Percentiles rank a stretch among this genome's conserved stretches.
phyloP scores from a whole-genome alignment of 2,888 invertebrate species.

The Agonum fuliginosum region DNA sequence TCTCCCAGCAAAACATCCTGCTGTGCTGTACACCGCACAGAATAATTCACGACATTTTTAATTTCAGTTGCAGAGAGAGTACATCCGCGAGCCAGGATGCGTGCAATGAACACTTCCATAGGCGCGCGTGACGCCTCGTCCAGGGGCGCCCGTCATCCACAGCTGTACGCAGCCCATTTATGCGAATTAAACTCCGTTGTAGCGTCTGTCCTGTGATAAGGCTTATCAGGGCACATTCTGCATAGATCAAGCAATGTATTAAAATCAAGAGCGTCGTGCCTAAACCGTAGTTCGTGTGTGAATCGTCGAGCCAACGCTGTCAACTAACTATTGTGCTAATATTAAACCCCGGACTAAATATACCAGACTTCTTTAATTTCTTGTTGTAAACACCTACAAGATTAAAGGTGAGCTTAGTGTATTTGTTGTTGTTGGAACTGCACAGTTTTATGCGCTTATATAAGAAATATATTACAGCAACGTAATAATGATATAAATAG shows the following conservation, averaged over 20 bases:
- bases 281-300: constrained; percentile 31
- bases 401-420: constrained; percentile 23
- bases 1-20: constrained; percentile 6
- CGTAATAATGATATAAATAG: too few relatives aligned
- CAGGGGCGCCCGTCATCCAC: neutral
- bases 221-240: constrained; percentile 46
- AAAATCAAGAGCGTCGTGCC: constrained; percentile 25
- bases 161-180: neutral
- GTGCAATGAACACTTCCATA: constrained; percentile 47
- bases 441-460: too few relatives aligned
- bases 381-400: constrained; percentile 4
- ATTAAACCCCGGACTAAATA: constrained; percentile 23
- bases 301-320: constrained; percentile 46
- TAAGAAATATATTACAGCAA: neutral
- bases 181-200: neutral
- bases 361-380: neutral
- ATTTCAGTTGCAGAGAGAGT: constrained; percentile 22
- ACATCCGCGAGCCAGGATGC: constrained; percentile 46
- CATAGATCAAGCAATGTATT: constrained; percentile 40
- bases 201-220: constrained; percentile 37
- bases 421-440: too few relatives aligned
- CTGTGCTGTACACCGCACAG: constrained; percentile 6
- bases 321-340: constrained; percentile 44
- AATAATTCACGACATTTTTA: constrained; percentile 38
- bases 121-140: neutral